Evolutionary conservation across 1,140 invertebrate species (phyloP).

Genomic region (Panagrolaimus sp.): DNA sequence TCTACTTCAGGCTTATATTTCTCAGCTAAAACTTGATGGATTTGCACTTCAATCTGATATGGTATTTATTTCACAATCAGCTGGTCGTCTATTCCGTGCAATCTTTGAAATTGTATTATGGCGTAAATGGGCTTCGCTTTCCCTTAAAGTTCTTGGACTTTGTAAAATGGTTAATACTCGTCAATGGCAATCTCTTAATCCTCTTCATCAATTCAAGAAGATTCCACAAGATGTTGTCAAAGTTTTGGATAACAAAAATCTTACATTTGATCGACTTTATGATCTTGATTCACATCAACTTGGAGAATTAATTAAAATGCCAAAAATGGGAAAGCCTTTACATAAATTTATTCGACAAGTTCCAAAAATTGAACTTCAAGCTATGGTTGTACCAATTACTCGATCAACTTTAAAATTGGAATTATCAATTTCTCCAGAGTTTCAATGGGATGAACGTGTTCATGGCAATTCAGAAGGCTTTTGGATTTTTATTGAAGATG

Average conservation of each 20-base stretch:
- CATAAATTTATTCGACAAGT: constrained; percentile 94
- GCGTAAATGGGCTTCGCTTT: constrained; percentile 90
- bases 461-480: constrained; percentile 93
- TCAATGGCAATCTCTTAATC: constrained; percentile 95
- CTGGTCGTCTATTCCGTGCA: constrained; percentile 84
- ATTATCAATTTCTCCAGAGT: constrained; percentile 95
- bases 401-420: constrained; percentile 86
- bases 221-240: constrained; percentile 96
- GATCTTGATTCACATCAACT: constrained; percentile 95
- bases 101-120: constrained; percentile 88
- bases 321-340: constrained; percentile 91
- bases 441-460: constrained; percentile 96
- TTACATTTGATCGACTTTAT: constrained; percentile 70
- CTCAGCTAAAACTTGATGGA: constrained; percentile 92
- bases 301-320: constrained; percentile 87
- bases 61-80: constrained; percentile 98
- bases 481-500: constrained; percentile 97
- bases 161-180: constrained; percentile 98
- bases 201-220: constrained; percentile 90
- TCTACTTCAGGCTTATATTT: constrained; percentile 83
- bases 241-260: constrained; percentile 90
- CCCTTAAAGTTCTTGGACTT: constrained; percentile 86
- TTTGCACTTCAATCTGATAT: constrained; percentile 98
- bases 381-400: constrained; percentile 75
- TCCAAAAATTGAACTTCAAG: constrained; percentile 52